Percentiles rank a stretch among this genome's conserved stretches.
Conservation (phyloP, 1,140 invertebrate genomes). For the Nixonia krombeini region DNA sequence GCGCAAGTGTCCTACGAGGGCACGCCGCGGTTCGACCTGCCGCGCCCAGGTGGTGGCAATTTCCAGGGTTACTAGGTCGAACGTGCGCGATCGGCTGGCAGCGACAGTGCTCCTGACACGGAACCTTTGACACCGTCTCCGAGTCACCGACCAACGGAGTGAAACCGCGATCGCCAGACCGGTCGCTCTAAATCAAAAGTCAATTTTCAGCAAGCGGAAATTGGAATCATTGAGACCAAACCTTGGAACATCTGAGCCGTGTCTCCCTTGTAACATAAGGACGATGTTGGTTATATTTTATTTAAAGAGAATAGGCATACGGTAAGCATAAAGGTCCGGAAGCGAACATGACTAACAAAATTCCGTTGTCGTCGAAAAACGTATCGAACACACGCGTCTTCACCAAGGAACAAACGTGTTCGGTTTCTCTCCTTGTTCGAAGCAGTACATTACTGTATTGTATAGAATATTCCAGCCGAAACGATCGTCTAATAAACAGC, state of each 20-base stretch:
- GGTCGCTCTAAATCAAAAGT: too few relatives aligned
- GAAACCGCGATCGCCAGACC: too few relatives aligned
- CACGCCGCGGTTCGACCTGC: conserved; percentile 60
- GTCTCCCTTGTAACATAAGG: conserved; percentile 31
- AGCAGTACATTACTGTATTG: neutral
- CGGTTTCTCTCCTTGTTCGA: neutral
- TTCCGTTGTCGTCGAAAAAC: neutral
- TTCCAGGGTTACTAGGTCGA: conserved; percentile 53
- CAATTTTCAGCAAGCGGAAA: neutral
- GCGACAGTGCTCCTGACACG: neutral
- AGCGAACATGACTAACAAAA: neutral
- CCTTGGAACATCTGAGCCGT: too few relatives aligned
- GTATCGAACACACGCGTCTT: neutral
- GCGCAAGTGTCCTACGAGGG: conserved; percentile 79
- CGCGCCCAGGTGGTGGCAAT: conserved; percentile 50
- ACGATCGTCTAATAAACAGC: neutral
- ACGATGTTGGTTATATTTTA: conserved; percentile 23
- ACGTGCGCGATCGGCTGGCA: neutral
- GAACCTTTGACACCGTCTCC: too few relatives aligned
- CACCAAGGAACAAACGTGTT: too few relatives aligned
- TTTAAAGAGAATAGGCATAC: conserved; percentile 21
- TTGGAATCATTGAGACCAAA: too few relatives aligned
- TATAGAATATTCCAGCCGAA: neutral
- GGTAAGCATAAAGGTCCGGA: too few relatives aligned
- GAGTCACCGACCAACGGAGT: too few relatives aligned